Evolutionary conservation across 2,888 invertebrate genomes (phyloP), one percentile per base, ranked within the genome.

Genomic region (Metopia argyrocephala): DNA sequence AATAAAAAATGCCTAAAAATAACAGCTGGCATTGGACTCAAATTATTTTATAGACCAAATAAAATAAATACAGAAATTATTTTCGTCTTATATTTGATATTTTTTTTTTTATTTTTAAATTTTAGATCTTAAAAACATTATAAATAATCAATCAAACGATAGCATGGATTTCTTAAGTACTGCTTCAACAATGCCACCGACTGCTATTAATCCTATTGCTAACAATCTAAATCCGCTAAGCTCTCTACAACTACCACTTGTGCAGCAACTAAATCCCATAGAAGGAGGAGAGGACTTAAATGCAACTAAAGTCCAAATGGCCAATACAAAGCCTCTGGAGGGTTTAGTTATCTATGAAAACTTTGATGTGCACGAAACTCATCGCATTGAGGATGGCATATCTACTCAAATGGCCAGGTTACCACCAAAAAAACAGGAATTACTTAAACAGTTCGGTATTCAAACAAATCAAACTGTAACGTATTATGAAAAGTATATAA

Each of bases 391-490:
- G 85, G 90, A 90, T 83, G 90, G 90, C 76, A 88, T 90, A 82
- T 89, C 89, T 83, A 90, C 90, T 76, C 90, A 90, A 83, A 89
- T 90, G 84, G 88, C 87, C 78, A 90, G 90, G 83, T 86, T 90
- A 84, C 90, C 90, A 85, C 90, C 89, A 68, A 90, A 90, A 85
- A 90, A 90, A 84, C 90, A 90, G 88, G 90, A 90, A 86, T 86
- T 90, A 82, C 87, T 90, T 84, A 90, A 90, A 90, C 90, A 90
- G 88, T 90, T 90, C 88, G 90, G 90, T 89, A 90, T 90, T 88
- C 90, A 90, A 88, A 90, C 89, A 87, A 90, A 89, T 89, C 90
- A 90, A 87, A 88, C 88, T 86, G 89, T 90, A 85, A 88, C 89
- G 85, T 89, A 89, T 90, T 89, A 90, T 85, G 90, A 90, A 89